Evolutionary conservation across 2,888 invertebrate species (phyloP), one percentile per base, ranked within the genome.

Genomic region (Zaprionus lineosus): DNA sequence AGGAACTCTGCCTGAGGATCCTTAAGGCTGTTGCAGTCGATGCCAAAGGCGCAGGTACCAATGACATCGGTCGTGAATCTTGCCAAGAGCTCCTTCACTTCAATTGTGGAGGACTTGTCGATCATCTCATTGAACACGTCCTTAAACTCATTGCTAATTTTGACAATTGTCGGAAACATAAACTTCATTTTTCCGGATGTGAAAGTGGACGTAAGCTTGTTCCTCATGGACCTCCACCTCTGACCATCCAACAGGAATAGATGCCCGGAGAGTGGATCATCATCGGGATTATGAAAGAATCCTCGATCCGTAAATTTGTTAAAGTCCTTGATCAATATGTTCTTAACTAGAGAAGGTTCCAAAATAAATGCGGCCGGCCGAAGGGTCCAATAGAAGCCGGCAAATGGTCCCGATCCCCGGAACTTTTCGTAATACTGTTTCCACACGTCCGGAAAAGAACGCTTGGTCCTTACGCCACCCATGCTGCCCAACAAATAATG

Each of bases 31-130:
- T 90, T 90, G 59, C 89, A 87, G 14, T 91, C 88, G 3, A 91
- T 84, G 5, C 91, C 91, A 68, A 91, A 91, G 6, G 90, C 90
- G 60, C 90, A 89, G 2, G 85, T 86, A 2, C 90, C 90, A 34
- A 91, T 91, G 0, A 91, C 90, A 68, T 92, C 91, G 5, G 90
- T 90, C 2, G 91, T 90, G 60, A 88, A 91, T 9, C 89, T 86
- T 0, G 89, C 89, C 34, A 89, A 67, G 5, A 84, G 16, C n/a
- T 77, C 74, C 1, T 26, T 53, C 0, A 75, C 62, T 43, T 91
- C 91, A 6, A 79, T 26, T 3, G 40, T 2, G 0, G 64, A 29
- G 0, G 36, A 37, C 29, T 57, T 41, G 0, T 44, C 16, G 2
- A 72, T 52, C 47, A 65, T 28, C 6, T 73, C 43, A 2, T 16